Base-by-base conservation (phyloP, 2,888 invertebrate species). In the Neoascia interrupta region DNA sequence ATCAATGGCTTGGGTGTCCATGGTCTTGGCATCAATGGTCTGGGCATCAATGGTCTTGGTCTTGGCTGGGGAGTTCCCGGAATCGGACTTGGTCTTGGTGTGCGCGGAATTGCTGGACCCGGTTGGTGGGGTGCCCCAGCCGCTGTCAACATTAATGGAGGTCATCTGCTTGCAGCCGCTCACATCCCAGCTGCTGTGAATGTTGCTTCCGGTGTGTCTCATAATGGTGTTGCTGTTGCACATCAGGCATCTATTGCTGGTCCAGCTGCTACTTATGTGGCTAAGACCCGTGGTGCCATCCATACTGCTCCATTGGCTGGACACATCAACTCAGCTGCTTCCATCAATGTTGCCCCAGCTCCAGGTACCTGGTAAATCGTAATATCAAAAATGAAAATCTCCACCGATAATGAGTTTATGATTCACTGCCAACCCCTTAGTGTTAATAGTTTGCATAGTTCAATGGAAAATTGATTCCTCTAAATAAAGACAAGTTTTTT, bases 191-290 rank as follows among this genome's bases (percentile, higher is more conserved):
- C 81, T 43, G 64, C 81, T 23, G 68, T 81, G 8, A 75, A 84
- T 15, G 72, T 84, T 37, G 82, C 70, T 47, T 26, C 51, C 26
- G 34, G 63, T n/a, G n/a, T n/a, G 6, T 41, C 72, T 58, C 41
- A 56, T 37, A 54, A 54, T 28, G 75, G 58, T 5, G 53, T 70
- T 34, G 43, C 76, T 41, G 5, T 89, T 87, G 69, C 83, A 74
- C 63, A 88, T 84, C 11, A 88, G 88, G 18, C 89, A 84, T 36
- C 85, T 81, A 23, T 76, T 16, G 15, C 89, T 85, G 49, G 85
- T 80, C 84, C 88, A 85, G 85, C 84, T 56, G 86, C 86, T n/a
- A 84, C 83, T 45, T 86, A 86, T 36, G 86, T 87, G 37, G 86
- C 86, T 16, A 85, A 87, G 81, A 86, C 85, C 19, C 87, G 86